A percentile compares a stretch with the other conserved stretches of the same genome.
Evolutionary conservation across 2,797 vertebrate species (phyloP).

Genomic region (Chromis chromis): DNA sequence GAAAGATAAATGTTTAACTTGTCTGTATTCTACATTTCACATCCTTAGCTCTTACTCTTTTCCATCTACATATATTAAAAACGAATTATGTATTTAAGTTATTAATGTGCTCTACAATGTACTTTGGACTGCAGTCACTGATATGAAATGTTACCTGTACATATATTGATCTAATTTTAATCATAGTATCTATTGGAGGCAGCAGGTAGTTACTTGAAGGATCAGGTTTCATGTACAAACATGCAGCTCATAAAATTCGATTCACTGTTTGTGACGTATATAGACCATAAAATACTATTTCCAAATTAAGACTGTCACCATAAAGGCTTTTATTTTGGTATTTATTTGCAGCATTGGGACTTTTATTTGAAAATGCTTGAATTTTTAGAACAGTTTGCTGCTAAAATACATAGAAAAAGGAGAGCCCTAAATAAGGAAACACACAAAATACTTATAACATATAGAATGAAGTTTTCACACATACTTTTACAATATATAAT

Average conservation of each 20-base stretch:
- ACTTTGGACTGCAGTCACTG: background rate
- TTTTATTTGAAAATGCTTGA: background rate
- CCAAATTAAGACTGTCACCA: background rate
- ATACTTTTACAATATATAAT: background rate
- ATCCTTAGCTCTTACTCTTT: slow-evolving; percentile 1
- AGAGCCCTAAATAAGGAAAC: background rate
- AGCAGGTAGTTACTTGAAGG: background rate
- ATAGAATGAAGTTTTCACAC: background rate
- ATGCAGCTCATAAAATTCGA: background rate
- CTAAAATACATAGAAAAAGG: too few species aligned
- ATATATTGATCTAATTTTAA: background rate
- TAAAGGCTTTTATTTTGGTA: background rate
- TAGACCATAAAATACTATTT: background rate
- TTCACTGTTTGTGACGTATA: background rate
- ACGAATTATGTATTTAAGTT: background rate
- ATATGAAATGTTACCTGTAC: background rate
- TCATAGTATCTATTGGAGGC: background rate
- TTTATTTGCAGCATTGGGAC: background rate
- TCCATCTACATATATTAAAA: background rate
- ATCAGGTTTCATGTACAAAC: background rate
- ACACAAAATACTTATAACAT: background rate
- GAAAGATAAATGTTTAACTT: slow-evolving; percentile 1
- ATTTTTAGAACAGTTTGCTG: background rate
- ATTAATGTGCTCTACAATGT: background rate
- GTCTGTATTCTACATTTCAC: background rate